Percentiles rank a stretch among this genome's conserved stretches.
These are phyloP conservation scores for Thymelicus lineola DNA, from an alignment of 2,888 invertebrate species.

Conservation along the genomic window DNA sequence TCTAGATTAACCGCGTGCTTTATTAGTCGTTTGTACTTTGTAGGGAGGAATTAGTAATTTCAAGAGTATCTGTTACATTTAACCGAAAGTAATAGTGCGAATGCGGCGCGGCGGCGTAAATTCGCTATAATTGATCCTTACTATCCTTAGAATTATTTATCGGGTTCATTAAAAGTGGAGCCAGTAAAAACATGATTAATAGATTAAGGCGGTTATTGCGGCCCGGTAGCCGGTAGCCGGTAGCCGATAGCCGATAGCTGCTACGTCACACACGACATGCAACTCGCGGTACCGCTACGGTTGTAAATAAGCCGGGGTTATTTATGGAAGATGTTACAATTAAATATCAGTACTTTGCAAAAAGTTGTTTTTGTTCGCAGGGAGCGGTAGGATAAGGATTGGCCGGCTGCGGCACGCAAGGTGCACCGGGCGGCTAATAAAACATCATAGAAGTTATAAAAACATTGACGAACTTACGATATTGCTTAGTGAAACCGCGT, in stretches of 20 bases:
- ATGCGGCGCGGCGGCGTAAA: neutral
- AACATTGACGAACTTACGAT: conserved; percentile 11
- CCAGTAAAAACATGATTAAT: conserved; percentile 26
- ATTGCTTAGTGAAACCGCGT: neutral
- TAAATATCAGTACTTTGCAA: conserved; percentile 35
- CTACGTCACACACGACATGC: conserved; percentile 24
- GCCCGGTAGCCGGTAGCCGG: conserved; percentile 5
- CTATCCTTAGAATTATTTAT: conserved; percentile 25
- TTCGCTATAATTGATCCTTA: conserved; percentile 25
- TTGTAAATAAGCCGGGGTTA: conserved; percentile 32
- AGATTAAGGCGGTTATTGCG: conserved; percentile 9
- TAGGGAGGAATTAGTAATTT: neutral
- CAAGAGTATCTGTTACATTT: conserved; percentile 18
- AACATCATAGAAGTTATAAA: conserved; percentile 25
- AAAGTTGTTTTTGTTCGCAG: conserved; percentile 23
- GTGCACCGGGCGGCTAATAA: conserved; percentile 17
- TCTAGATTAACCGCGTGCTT: too few relatives aligned
- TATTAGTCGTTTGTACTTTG: too few relatives aligned
- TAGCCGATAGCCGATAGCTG: conserved; percentile 1
- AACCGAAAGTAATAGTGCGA: neutral
- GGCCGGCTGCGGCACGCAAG: conserved; percentile 34
- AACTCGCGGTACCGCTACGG: conserved; percentile 23
- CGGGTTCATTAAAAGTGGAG: conserved; percentile 29
- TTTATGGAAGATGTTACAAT: conserved; percentile 34
- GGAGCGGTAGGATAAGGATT: conserved; percentile 30